phyloP scores from a whole-genome alignment of 2,797 vertebrate genomes.

The Arrhamphus sclerolepis region DNA sequence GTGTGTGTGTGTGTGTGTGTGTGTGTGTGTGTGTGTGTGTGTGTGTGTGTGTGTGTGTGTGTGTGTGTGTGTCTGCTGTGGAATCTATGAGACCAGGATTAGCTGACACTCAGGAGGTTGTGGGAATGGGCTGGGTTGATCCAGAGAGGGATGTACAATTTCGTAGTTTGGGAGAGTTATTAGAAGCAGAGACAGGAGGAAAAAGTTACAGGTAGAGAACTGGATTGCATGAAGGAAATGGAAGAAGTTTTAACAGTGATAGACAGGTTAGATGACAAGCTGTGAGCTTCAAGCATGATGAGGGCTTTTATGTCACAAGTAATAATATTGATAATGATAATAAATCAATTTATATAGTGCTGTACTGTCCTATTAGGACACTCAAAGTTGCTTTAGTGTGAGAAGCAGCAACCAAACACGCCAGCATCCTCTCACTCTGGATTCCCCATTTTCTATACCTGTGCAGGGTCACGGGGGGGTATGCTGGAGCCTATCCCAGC shows the following conservation, averaged over 20 bases:
- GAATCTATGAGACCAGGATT: conserved; percentile 18
- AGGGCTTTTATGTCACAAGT: neutral
- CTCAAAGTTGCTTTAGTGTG: too few species aligned
- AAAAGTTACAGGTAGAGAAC: neutral
- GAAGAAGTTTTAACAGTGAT: neutral
- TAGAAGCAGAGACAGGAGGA: neutral
- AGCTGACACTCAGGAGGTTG: neutral
- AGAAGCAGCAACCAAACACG: too few species aligned
- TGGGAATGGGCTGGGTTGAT: neutral
- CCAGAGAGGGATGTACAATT: neutral
- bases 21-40: too few species aligned
- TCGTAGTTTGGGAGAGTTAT: neutral
- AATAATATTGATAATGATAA: too few species aligned
- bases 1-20: too few species aligned
- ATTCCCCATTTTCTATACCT: too few species aligned
- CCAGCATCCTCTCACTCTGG: too few species aligned
- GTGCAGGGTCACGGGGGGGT: too few species aligned
- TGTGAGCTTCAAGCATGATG: neutral
- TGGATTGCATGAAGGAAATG: neutral
- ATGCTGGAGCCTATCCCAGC: too few species aligned
- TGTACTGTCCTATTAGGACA: too few species aligned
- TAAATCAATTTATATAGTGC: too few species aligned
- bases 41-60: neutral
- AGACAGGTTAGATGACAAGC: neutral
- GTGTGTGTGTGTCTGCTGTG: conserved; percentile 8